phyloP scores from a whole-genome alignment of 2,797 vertebrate species.

The Fringilla coelebs region DNA sequence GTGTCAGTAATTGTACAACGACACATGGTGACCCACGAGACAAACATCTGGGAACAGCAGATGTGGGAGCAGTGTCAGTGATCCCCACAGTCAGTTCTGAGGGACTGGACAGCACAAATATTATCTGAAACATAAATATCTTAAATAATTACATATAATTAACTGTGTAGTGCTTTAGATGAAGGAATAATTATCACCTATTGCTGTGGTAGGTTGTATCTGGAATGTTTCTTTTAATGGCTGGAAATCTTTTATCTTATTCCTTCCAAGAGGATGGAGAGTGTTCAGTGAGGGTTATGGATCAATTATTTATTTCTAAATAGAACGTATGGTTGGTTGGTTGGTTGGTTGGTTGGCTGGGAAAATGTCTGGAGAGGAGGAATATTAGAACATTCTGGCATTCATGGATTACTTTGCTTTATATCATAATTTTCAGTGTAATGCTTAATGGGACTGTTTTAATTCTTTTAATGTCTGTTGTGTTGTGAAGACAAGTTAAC shows the following conservation, averaged over 20 bases:
- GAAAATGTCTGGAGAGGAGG: background rate
- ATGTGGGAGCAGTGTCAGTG: background rate
- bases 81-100: background rate
- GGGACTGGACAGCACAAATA: background rate
- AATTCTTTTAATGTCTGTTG: slow-evolving; percentile 5
- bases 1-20: background rate
- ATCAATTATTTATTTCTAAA: background rate
- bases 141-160: background rate
- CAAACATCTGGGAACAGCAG: background rate
- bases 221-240: background rate
- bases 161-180: background rate
- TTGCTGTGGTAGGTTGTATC: background rate
- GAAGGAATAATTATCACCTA: background rate
- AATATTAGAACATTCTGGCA: background rate
- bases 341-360: background rate
- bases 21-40: background rate
- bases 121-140: background rate
- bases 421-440: background rate
- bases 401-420: background rate
- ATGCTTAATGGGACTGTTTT: background rate
- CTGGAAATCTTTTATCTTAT: background rate
- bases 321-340: background rate
- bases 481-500: slow-evolving; percentile 7
- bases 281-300: background rate
- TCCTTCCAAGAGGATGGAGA: background rate